Conservation (phyloP, 2,113 vertebrate species). For the Callipepla squamata region DNA sequence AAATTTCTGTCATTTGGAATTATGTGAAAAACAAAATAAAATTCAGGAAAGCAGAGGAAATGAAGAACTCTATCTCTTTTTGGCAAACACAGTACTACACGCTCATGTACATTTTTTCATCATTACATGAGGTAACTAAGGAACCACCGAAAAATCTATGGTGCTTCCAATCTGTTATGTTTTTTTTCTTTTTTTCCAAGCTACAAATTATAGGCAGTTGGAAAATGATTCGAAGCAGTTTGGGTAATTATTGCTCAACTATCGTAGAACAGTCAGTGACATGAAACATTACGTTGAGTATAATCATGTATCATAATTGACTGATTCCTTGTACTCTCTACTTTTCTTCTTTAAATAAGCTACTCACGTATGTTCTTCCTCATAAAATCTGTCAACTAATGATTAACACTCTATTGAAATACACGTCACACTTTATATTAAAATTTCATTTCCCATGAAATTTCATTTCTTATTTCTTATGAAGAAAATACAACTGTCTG, state of each 20-base stretch:
- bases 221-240: background rate
- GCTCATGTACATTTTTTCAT: background rate
- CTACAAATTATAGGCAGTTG: background rate
- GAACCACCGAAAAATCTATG: background rate
- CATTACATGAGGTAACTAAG: background rate
- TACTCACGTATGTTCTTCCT: background rate
- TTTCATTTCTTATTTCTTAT: background rate
- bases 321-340: background rate
- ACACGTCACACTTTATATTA: background rate
- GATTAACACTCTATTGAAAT: background rate
- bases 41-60: background rate
- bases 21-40: slow-evolving; percentile 1
- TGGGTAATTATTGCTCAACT: background rate
- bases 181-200: background rate
- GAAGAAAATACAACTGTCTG: background rate
- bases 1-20: background rate
- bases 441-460: background rate
- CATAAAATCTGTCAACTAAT: background rate
- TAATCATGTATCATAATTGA: background rate
- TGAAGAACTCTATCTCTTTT: background rate
- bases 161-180: background rate
- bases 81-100: background rate
- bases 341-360: background rate
- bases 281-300: background rate
- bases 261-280: background rate